Percentiles rank a stretch among this genome's conserved stretches.
Conservation (phyloP, 1,140 invertebrate species). For the Batillaria attramentaria region DNA sequence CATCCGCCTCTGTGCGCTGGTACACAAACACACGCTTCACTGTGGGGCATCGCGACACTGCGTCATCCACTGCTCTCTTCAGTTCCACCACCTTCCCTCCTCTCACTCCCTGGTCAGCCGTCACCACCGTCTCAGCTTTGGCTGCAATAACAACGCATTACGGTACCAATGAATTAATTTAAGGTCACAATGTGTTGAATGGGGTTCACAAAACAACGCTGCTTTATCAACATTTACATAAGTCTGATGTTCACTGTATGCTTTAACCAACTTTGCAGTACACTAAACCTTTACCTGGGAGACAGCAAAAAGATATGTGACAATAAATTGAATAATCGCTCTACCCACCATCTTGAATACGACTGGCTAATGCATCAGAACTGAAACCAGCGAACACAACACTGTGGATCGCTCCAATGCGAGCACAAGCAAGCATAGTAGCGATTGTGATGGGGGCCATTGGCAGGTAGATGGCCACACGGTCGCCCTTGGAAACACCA, state of each 20-base stretch:
- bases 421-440: conserved; percentile 74
- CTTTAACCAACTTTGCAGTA: no score
- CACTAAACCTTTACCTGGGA: no score
- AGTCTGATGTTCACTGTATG: conserved; percentile 4
- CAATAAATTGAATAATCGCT: no score
- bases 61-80: conserved; percentile 74
- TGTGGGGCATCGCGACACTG: conserved; percentile 69
- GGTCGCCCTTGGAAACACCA: conserved; percentile 74
- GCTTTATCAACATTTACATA: no score
- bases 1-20: conserved; percentile 65
- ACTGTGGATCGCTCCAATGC: conserved; percentile 75
- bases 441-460: conserved; percentile 72
- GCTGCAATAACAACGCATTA: conserved; percentile 59
- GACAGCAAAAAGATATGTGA: no score
- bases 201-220: background rate
- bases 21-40: conserved; percentile 74
- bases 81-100: conserved; percentile 73
- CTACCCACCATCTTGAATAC: conserved; percentile 74
- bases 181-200: no score
- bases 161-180: background rate
- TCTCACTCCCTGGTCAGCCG: conserved; percentile 73
- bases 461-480: conserved; percentile 76
- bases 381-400: conserved; percentile 79
- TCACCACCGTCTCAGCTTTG: conserved; percentile 73
- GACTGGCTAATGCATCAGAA: conserved; percentile 74